Evolutionary conservation across 1,140 invertebrate species (phyloP).

Genomic region (Laupala kohalensis): DNA sequence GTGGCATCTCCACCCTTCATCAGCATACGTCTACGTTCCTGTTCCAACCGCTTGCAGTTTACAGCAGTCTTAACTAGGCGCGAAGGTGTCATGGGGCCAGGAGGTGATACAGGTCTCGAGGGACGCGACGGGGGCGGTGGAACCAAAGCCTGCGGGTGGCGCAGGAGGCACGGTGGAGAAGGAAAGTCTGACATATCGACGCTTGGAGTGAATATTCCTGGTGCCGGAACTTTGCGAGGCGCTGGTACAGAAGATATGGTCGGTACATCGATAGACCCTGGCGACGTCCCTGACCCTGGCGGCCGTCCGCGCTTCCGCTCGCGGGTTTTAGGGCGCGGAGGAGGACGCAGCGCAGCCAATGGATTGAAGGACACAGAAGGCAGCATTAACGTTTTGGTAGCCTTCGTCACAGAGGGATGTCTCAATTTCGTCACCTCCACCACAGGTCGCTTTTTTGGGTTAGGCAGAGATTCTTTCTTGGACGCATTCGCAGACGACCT

Average conservation of each 20-base stretch:
- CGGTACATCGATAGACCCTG: background rate
- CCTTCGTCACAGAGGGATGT: no score
- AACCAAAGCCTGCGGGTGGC: slow-evolving; percentile 14
- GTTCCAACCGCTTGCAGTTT: slow-evolving; percentile 43
- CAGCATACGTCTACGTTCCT: slow-evolving; percentile 27
- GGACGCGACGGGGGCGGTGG: slow-evolving; percentile 39
- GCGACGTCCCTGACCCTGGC: background rate
- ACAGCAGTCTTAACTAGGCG: slow-evolving; percentile 49
- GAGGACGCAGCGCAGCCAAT: no score
- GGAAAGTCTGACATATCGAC: slow-evolving; percentile 18
- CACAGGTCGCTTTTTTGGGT: background rate
- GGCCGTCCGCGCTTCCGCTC: no score
- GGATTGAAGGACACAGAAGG: no score
- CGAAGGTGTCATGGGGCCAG: slow-evolving; percentile 40
- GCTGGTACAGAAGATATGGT: slow-evolving; percentile 4
- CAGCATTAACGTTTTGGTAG: no score
- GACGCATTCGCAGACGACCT: background rate
- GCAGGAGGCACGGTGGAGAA: background rate
- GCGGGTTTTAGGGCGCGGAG: no score
- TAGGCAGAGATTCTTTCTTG: background rate
- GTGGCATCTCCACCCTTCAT: slow-evolving; percentile 4
- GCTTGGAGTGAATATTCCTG: slow-evolving; percentile 26
- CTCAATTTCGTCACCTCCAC: background rate
- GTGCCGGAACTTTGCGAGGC: slow-evolving; percentile 20
- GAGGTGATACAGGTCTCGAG: slow-evolving; percentile 2